Percentiles rank a stretch among this genome's conserved stretches.
These are phyloP conservation scores for Orientallactaga sibirica DNA, from an alignment of 2,797 vertebrate species.

Conservation along the genomic window DNA sequence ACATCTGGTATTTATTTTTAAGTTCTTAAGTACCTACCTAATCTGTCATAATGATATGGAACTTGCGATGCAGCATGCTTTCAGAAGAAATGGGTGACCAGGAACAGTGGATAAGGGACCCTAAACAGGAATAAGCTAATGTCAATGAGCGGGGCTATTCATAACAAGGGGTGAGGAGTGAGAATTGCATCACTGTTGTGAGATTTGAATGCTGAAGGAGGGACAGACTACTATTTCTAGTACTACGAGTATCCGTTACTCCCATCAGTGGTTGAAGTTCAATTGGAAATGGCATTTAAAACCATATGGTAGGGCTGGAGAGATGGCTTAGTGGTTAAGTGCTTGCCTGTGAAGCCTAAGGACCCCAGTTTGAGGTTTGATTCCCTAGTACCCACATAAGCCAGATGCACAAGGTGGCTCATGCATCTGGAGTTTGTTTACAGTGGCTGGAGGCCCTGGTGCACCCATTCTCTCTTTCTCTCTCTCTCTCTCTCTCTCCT, in stretches of 20 bases:
- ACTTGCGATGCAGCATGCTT: neutral
- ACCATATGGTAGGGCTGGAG: neutral
- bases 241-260: neutral
- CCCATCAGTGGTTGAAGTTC: neutral
- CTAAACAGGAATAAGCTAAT: neutral
- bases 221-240: neutral
- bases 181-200: neutral
- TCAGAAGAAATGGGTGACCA: accelerated
- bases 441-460: too few relatives aligned
- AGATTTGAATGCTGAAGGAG: neutral
- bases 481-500: too few relatives aligned
- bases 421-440: too few relatives aligned
- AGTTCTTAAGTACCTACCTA: neutral
- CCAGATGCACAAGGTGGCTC: too few relatives aligned
- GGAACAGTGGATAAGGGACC: neutral
- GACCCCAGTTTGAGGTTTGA: too few relatives aligned
- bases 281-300: neutral
- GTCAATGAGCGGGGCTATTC: neutral
- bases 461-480: too few relatives aligned
- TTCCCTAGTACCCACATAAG: too few relatives aligned
- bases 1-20: neutral
- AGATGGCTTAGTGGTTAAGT: too few relatives aligned
- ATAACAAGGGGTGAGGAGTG: neutral
- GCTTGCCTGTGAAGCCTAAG: too few relatives aligned
- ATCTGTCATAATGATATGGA: neutral